Percentiles rank a stretch among this genome's conserved stretches.
Evolutionary conservation across 2,113 vertebrate species (phyloP).

Genomic region (Tetraodon nigroviridis): DNA sequence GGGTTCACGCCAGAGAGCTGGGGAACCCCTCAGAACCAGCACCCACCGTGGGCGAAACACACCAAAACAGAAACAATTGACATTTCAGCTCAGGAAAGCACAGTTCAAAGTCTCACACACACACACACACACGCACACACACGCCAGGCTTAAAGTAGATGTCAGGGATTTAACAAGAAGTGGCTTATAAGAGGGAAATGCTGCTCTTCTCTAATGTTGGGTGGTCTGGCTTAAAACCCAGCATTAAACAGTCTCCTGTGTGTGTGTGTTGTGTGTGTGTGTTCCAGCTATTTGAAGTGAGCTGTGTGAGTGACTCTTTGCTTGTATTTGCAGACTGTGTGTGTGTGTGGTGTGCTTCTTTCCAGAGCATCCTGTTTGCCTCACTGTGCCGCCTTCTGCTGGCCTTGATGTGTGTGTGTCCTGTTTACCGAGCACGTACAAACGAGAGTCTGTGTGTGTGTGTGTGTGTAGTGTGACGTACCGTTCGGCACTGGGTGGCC

Average conservation of each 20-base stretch:
- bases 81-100: conserved; percentile 20
- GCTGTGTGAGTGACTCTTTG: conserved; percentile 43
- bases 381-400: conserved; percentile 17
- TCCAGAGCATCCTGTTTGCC: conserved; percentile 52
- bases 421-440: conserved; percentile 33
- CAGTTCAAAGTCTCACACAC: neutral
- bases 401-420: conserved; percentile 28
- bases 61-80: conserved; percentile 10
- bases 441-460: conserved; percentile 14
- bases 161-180: conserved; percentile 43
- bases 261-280: neutral
- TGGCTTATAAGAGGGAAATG: conserved; percentile 28
- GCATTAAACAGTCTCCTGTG: conserved; percentile 25
- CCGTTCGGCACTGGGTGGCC: conserved; percentile 95
- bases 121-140: neutral
- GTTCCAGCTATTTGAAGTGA: conserved; percentile 37
- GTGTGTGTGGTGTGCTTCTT: conserved; percentile 1
- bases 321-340: conserved; percentile 44
- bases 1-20: conserved; percentile 21
- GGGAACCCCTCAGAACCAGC: conserved; percentile 41
- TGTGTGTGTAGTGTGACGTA: conserved; percentile 57
- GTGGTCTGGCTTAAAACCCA: conserved; percentile 54
- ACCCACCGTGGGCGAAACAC: conserved; percentile 27
- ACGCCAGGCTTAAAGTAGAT: conserved; percentile 21
- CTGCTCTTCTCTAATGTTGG: conserved; percentile 47